Percentiles rank a stretch among this genome's conserved stretches.
Conservation (phyloP, 2,113 vertebrate genomes). For the Hymenochirus boettgeri region DNA sequence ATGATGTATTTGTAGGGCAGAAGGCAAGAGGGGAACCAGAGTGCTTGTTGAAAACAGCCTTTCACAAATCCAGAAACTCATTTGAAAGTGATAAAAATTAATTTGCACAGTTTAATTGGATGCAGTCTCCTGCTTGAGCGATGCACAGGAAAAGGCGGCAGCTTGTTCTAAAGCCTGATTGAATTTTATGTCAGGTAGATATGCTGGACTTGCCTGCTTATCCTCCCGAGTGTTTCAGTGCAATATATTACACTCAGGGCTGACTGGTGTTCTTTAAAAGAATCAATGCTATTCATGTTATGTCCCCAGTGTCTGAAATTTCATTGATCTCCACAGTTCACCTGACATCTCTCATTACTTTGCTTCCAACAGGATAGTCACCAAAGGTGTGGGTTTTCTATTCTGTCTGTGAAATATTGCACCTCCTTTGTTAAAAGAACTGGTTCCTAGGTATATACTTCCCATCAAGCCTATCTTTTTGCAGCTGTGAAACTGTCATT, state of each 20-base stretch:
- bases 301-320: constrained; percentile 68
- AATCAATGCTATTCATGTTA: constrained; percentile 77
- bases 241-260: constrained; percentile 77
- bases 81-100: constrained; percentile 78
- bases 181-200: constrained; percentile 88
- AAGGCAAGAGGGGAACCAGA: constrained; percentile 57
- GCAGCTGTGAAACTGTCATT: background rate
- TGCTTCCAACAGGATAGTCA: constrained; percentile 62
- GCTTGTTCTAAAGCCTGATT: constrained; percentile 73
- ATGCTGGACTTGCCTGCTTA: constrained; percentile 69
- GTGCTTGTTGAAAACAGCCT: constrained; percentile 62
- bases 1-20: constrained; percentile 52
- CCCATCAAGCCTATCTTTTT: background rate
- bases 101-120: constrained; percentile 87
- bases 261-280: constrained; percentile 74
- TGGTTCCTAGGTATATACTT: too few species aligned
- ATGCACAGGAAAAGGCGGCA: constrained; percentile 53
- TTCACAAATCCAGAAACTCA: constrained; percentile 68
- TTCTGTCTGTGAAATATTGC: constrained; percentile 12
- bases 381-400: constrained; percentile 55
- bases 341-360: constrained; percentile 74
- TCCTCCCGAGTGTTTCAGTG: constrained; percentile 73
- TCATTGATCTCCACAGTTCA: constrained; percentile 78
- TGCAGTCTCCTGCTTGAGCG: constrained; percentile 60
- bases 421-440: background rate